Conservation (phyloP, 1,140 invertebrate genomes). For the Pristionchus pacificus region DNA sequence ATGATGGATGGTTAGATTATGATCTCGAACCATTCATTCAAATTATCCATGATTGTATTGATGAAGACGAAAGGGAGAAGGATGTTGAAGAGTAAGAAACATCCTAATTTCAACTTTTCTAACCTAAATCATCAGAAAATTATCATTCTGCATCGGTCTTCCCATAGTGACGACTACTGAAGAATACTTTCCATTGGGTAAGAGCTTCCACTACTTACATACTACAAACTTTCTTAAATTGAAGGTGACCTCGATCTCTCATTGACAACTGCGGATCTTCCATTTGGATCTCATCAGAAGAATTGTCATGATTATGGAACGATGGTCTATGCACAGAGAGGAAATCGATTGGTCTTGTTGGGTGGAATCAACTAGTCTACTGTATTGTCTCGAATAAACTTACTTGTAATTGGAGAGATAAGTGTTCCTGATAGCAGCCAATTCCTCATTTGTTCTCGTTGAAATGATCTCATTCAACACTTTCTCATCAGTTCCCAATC, state of each 20-base stretch:
- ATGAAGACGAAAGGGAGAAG: not conserved
- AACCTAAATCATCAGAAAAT: not conserved
- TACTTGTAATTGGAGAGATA: slow-evolving; percentile 22
- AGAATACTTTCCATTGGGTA: not conserved
- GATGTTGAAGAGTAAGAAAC: not conserved
- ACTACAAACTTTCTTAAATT: too few relatives aligned
- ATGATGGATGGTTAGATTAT: not conserved
- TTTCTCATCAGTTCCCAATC: slow-evolving; percentile 61
- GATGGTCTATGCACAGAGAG: not conserved
- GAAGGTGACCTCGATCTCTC: too few relatives aligned
- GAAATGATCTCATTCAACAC: slow-evolving; percentile 60
- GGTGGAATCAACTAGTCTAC: too few relatives aligned
- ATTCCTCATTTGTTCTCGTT: slow-evolving; percentile 51
- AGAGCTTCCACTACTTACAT: too few relatives aligned
- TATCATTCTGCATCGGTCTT: not conserved
- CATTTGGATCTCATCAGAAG: too few relatives aligned
- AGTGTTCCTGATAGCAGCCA: slow-evolving; percentile 24
- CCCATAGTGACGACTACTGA: not conserved
- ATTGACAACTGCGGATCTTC: too few relatives aligned
- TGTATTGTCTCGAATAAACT: not conserved
- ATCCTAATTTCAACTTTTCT: not conserved
- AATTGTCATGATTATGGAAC: too few relatives aligned
- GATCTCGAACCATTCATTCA: not conserved
- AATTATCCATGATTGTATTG: not conserved
- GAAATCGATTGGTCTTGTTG: not conserved